phyloP scores from a whole-genome alignment of 2,797 vertebrate genomes.

The Lacerta viridis region DNA sequence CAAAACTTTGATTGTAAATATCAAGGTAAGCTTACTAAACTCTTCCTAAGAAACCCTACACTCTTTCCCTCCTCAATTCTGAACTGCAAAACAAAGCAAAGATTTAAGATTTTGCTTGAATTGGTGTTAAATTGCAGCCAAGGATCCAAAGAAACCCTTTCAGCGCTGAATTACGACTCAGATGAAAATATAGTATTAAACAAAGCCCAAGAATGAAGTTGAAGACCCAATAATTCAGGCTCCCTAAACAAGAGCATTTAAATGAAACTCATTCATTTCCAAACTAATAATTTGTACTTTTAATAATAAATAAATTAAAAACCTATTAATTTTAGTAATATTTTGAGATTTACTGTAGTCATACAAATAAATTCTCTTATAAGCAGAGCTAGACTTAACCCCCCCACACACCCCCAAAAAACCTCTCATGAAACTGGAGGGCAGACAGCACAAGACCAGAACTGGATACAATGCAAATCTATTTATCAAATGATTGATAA shows the following conservation, averaged over 20 bases:
- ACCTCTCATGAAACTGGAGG: not conserved
- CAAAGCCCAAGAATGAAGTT: not conserved
- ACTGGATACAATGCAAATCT: not conserved
- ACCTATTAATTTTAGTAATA: not conserved
- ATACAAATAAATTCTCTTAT: not conserved
- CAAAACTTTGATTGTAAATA: constrained; percentile 2
- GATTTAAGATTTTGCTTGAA: not conserved
- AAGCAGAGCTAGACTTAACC: not conserved
- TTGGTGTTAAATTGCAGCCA: constrained; percentile 20
- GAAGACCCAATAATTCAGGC: not conserved
- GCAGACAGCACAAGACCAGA: not conserved
- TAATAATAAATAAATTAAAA: not conserved
- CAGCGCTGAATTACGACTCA: not conserved
- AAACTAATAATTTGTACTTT: constrained; percentile 1
- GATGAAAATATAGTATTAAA: not conserved
- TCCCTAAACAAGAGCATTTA: constrained; percentile 15
- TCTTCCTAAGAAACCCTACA: constrained; percentile 6
- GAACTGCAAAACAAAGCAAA: constrained; percentile 7
- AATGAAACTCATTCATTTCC: constrained; percentile 8
- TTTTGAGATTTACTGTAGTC: not conserved
- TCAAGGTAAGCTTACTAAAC: not conserved
- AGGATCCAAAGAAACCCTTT: constrained; percentile 17
- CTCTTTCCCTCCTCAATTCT: not conserved
- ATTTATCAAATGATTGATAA: not conserved
- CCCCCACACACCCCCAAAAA: not conserved